Base-by-base conservation (phyloP, 2,888 invertebrate species). In the Phragmatobia fuliginosa region DNA sequence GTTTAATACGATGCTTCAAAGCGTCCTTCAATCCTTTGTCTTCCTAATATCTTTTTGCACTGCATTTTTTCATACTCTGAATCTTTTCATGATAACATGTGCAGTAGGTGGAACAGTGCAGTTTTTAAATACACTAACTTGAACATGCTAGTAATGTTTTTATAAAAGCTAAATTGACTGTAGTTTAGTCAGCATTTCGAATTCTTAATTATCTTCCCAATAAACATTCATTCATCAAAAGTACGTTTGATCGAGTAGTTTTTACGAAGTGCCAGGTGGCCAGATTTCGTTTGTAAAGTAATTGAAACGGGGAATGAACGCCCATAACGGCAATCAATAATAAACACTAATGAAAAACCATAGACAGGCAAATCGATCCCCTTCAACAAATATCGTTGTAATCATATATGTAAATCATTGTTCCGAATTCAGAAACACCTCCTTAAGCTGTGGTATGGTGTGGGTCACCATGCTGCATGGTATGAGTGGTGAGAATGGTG, bases 1-100 rank as follows among this genome's bases (percentile, higher is more conserved):
- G 41, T 62, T 70, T 62, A 66, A 45, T 62, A 56, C 38, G 38
- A 49, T 60, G 28, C 49, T 52, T 52, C 25, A 52, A 52, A 65
- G 56, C 31, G n/a, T n/a, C n/a, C n/a, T n/a, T n/a, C n/a, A 68
- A 60, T 63, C 28, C 68, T 49, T 60, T 64, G 60, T 36, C n/a
- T n/a, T n/a, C n/a, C n/a, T 31, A 41, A 64, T 63, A 33, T 41
- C 38, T 61, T 59, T 59, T 36, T 56, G 36, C n/a, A 32, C 38
- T n/a, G 49, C 18, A 58, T 56, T 58, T 62, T 25, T 52, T 58
- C 25, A 64, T 38, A 14, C n/a, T 36, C 31, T 52, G 60, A 66
- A 33, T 36, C 45, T 38, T 28, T 59, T 49, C 59, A 33, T 63
- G 63, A 58, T 59, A 25, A 25, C 41, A 41, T n/a, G 45, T 45